These are phyloP conservation scores for Piscicola geometra DNA, from an alignment of 2,888 invertebrate genomes.

Conservation along the genomic window DNA sequence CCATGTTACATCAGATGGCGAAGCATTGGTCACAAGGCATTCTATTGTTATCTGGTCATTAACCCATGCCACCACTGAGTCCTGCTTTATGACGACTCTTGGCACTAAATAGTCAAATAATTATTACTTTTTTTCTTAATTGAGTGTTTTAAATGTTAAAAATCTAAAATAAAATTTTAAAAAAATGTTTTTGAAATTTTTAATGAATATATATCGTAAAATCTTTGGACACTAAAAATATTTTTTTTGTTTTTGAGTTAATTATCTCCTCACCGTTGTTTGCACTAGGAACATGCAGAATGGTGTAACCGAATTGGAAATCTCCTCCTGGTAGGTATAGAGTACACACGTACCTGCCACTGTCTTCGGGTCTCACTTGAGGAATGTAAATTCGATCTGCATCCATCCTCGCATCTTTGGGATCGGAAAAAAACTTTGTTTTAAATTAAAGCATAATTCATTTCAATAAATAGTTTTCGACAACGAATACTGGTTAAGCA, in stretches of 20 bases:
- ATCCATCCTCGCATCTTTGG: not conserved
- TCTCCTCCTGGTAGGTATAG: not conserved
- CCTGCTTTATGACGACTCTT: not conserved
- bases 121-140: too few relatives aligned
- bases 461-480: not conserved
- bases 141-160: too few relatives aligned
- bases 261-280: not conserved
- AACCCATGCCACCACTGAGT: constrained; percentile 4
- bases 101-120: not conserved
- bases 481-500: too few relatives aligned
- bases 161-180: too few relatives aligned
- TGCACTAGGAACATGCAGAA: not conserved
- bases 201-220: too few relatives aligned
- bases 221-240: too few relatives aligned
- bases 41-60: constrained; percentile 2
- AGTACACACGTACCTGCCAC: constrained; percentile 8
- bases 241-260: not conserved
- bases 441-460: not conserved
- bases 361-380: not conserved
- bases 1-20: not conserved
- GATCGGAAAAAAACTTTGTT: not conserved
- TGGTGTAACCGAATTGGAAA: not conserved
- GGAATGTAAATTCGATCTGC: not conserved
- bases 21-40: not conserved
- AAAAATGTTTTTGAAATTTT: not conserved